phyloP scores from a whole-genome alignment of 2,888 invertebrate genomes.

The Copidosoma aretas region DNA sequence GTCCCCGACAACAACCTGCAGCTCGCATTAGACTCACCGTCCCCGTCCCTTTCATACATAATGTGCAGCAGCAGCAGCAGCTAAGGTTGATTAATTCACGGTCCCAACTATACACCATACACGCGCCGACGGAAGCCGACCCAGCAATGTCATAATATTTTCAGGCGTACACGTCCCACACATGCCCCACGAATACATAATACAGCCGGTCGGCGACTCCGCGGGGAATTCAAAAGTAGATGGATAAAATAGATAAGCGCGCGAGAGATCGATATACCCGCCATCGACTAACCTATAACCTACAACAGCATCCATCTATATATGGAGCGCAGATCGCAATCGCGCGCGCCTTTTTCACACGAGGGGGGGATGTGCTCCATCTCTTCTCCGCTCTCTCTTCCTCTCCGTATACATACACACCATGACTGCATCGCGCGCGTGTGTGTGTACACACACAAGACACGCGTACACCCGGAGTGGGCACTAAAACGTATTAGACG shows the following conservation, averaged over 20 bases:
- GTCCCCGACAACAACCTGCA: neutral
- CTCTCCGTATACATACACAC: too few species aligned
- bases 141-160: constrained; percentile 18
- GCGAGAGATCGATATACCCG: neutral
- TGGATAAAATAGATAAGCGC: neutral
- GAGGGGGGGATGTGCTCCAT: constrained; percentile 5
- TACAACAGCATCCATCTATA: too few species aligned
- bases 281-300: neutral
- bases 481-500: constrained; percentile 3
- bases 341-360: constrained; percentile 20
- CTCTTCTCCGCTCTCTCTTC: too few species aligned
- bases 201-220: neutral
- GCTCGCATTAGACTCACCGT: neutral
- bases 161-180: neutral
- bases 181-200: too few species aligned
- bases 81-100: neutral
- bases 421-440: too few species aligned
- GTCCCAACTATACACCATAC: neutral
- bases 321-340: neutral
- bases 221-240: neutral
- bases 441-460: too few species aligned
- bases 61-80: too few species aligned
- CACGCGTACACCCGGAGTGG: neutral
- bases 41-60: neutral
- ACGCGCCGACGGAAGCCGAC: constrained; percentile 17